Evolutionary conservation across 2,113 vertebrate species (phyloP).

Genomic region (human): GRCh38 chr5:154751501-154752000

Average conservation of each 20-base stretch:
- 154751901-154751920: neutral
- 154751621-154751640: neutral
- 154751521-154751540: neutral
- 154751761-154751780: neutral
- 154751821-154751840: neutral
- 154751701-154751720: neutral
- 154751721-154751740: neutral
- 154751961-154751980: neutral
- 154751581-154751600: neutral
- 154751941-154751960: slow-evolving; percentile 1
- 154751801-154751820: neutral
- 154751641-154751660: neutral
- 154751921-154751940: neutral
- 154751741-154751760: neutral
- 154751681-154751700: neutral
- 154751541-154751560: neutral
- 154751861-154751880: neutral
- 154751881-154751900: neutral
- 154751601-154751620: neutral
- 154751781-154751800: neutral
- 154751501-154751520: slow-evolving; percentile 6
- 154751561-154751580: no score
- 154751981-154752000: no score
- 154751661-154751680: neutral
- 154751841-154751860: neutral